Conservation (phyloP, 2,888 invertebrate species). For the Mellilla xanthometata region DNA sequence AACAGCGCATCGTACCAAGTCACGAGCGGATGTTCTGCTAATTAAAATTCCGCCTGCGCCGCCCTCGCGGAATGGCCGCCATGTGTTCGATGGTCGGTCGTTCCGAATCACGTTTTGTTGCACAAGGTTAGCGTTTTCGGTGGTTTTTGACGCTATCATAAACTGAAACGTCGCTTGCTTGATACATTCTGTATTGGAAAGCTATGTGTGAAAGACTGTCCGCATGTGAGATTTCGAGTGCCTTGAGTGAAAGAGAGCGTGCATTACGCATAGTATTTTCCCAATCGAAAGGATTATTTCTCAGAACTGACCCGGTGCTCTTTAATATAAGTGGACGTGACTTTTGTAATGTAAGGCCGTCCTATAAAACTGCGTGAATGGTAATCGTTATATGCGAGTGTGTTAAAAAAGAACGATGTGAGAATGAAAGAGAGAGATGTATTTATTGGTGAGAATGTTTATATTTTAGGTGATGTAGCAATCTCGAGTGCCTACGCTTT, state of each 20-base stretch:
- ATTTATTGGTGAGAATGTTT: conserved; percentile 81
- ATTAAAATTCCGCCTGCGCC: conserved; percentile 83
- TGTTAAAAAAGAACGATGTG: conserved; percentile 38
- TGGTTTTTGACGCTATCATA: conserved; percentile 52
- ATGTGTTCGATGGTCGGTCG: conserved; percentile 78
- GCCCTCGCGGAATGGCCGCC: conserved; percentile 82
- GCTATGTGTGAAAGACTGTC: conserved; percentile 63
- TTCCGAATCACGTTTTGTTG: conserved; percentile 76
- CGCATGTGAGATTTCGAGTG: conserved; percentile 54
- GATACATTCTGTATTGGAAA: conserved; percentile 43
- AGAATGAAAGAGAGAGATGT: conserved; percentile 63
- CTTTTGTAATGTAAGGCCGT: conserved; percentile 74
- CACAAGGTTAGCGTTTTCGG: conserved; percentile 76
- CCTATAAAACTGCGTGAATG: conserved; percentile 58
- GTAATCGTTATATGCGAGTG: conserved; percentile 37
- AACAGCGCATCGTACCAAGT: conserved; percentile 72
- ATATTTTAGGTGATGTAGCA: conserved; percentile 76
- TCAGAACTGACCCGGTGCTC: conserved; percentile 80
- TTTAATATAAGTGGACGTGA: conserved; percentile 67
- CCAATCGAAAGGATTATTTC: conserved; percentile 57
- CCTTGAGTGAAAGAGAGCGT: conserved; percentile 54
- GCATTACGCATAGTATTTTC: conserved; percentile 60
- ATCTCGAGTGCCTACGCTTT: conserved; percentile 83
- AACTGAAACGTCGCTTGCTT: conserved; percentile 54
- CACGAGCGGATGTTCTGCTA: conserved; percentile 83